Evolutionary conservation across 2,113 vertebrate genomes (phyloP), one percentile per base, ranked within the genome.

Genomic region (Cheirogaleus medius): DNA sequence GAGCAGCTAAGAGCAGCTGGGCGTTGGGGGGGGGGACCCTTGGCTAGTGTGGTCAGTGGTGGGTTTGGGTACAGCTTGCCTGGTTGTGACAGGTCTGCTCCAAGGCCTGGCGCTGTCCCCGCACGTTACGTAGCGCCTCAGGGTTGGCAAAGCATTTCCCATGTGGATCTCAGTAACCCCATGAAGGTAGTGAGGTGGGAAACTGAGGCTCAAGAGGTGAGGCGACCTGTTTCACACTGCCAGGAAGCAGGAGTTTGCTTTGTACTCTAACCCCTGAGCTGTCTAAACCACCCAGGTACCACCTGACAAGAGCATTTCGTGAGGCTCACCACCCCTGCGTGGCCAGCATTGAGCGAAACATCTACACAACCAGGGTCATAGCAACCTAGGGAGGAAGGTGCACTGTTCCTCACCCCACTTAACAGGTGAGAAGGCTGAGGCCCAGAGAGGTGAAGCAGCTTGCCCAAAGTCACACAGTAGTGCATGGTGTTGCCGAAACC

Each of bases 81-180:
- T 37, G 42, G 27, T 18, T 39, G 25, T 91, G 66, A 13, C 73
- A 34, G 42, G 12, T 49, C 54, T 66, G 29, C 49, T 21, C 15
- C 58, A 56, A 25, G 52, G 87, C 56, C 8, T 25, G 44, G n/a
- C 0, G 0, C 81, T 87, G 68, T n/a, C 76, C 74, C 29, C 2
- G 1, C 10, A 13, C 0, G 1, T 44, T 29, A 0, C 21, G 18
- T 18, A 32, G 42, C 44, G 25, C 37, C 44, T 60, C 8, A 2
- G 44, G 5, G n/a, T 0, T 52, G 34, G 25, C 86, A 21, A 6
- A 39, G 39, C 11, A 4, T 42, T 71, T 63, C 52, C 74, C 52
- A 5, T 42, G 13, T 1, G 0, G 52, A 49, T 18, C 37, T 63
- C 42, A 39, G 14, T 15, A 13, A 5, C 20, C 18, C 9, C 34